Evolutionary conservation across 2,797 vertebrate genomes (phyloP), one percentile per base, ranked within the genome.

Genomic region (Melanotaenia parkinsoni): DNA sequence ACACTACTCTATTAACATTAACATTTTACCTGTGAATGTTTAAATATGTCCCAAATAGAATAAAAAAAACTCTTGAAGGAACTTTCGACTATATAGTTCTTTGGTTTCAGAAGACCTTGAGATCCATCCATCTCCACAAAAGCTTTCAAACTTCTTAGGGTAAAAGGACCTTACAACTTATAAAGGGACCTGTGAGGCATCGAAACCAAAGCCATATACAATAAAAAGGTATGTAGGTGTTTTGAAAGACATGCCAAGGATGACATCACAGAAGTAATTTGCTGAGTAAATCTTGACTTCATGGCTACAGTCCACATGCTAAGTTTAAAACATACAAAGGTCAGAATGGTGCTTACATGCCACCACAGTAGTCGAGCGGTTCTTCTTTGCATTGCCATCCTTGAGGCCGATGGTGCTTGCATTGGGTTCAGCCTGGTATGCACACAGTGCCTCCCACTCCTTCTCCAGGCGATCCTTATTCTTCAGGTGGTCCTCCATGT

Each of bases 401-500:
- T 92, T 94, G 84, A 95, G 93, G 3, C 96, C 97, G 0, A 86
- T 1, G 1, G 86, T 89, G 18, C 90, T 84, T 70, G 93, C 89
- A 69, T 90, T 96, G 72, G 98, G 97, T 76, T 99, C 98, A 0
- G 98, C 97, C 90, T 99, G 97, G 70, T 99, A 99, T 0, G 95
- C 95, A 22, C 97, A 97, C 62, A 99, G 93, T 0, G 97, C 98
- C 83, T 98, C 97, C 98, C 98, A 99, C 86, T 99, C 98, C 80
- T 96, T 96, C 91, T 96, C 95, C 88, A 99, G 93, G 1, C 98
- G 97, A 79, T 98, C 95, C 91, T 96, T 98, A 89, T 98, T 99
- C 87, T 96, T 97, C 92, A 99, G 89, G 86, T 99, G 98, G 77
- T 99, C 98, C 88, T 99, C 98, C 98, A 99, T 99, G 91, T 99